A percentile compares a stretch with the other conserved stretches of the same genome.
Conservation (phyloP, 2,888 invertebrate genomes). For the Cryptophagus acutangulus region DNA sequence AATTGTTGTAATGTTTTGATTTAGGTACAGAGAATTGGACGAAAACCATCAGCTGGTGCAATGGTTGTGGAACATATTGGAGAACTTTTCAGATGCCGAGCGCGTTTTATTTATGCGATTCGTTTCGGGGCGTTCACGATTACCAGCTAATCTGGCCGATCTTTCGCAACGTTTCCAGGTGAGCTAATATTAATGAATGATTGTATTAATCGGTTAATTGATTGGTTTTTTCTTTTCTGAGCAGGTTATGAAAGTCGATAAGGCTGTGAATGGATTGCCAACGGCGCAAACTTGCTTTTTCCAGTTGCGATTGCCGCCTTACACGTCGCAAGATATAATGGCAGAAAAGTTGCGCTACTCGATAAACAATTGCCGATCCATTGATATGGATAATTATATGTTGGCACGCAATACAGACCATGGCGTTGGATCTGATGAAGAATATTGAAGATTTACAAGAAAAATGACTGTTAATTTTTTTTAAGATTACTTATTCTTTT, state of each 20-base stretch:
- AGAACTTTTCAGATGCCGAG: slow-evolving; percentile 58
- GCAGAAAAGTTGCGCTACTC: slow-evolving; percentile 60
- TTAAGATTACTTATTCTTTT: too few relatives aligned
- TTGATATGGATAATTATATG: slow-evolving; percentile 69
- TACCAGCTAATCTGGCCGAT: slow-evolving; percentile 61
- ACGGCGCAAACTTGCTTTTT: slow-evolving; percentile 62
- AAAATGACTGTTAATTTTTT: too few relatives aligned
- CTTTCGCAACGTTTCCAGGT: slow-evolving; percentile 62
- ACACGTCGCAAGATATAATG: slow-evolving; percentile 56
- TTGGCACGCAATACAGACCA: slow-evolving; percentile 55
- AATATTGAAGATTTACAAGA: too few relatives aligned
- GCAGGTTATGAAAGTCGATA: slow-evolving; percentile 55
- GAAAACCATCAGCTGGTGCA: slow-evolving; percentile 56
- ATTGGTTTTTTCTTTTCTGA: slow-evolving; percentile 18
- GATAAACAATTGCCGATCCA: slow-evolving; percentile 62
- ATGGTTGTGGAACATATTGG: slow-evolving; percentile 62
- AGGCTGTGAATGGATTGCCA: slow-evolving; percentile 56
- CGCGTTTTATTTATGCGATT: slow-evolving; percentile 62
- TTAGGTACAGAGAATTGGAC: slow-evolving; percentile 60
- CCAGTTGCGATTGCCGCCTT: slow-evolving; percentile 59
- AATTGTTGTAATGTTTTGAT: slow-evolving; percentile 12
- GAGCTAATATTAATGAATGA: slow-evolving; percentile 14
- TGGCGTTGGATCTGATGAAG: slow-evolving; percentile 49
- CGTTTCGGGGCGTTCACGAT: slow-evolving; percentile 59
- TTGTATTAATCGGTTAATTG: too few relatives aligned